A percentile compares a stretch with the other conserved stretches of the same genome.
phyloP scores from a whole-genome alignment of 2,113 vertebrate genomes.

The Antechinus flavipes region DNA sequence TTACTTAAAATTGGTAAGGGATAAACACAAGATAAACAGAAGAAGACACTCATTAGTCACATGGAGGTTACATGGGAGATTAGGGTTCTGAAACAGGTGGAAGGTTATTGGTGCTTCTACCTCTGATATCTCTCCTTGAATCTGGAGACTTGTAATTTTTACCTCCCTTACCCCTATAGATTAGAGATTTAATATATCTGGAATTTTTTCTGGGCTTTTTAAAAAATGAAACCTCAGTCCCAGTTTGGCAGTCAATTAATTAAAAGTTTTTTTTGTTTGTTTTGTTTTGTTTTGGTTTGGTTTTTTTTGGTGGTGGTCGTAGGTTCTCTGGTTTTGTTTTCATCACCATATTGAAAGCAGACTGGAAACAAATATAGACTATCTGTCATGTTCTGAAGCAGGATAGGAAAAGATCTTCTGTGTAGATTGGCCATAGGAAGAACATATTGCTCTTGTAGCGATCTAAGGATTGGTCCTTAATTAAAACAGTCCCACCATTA shows the following conservation, averaged over 20 bases:
- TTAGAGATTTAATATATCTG: neutral
- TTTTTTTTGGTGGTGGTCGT: neutral
- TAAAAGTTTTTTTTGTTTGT: too few relatives aligned
- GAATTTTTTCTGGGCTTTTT: too few relatives aligned
- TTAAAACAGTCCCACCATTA: neutral
- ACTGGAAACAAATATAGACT: neutral
- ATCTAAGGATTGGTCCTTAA: neutral
- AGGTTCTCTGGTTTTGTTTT: neutral
- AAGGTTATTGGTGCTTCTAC: neutral
- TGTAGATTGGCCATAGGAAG: neutral
- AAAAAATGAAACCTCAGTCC: neutral
- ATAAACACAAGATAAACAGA: neutral
- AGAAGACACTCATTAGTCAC: neutral
- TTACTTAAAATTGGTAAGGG: neutral
- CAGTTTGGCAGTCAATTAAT: neutral
- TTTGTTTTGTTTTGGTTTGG: too few relatives aligned
- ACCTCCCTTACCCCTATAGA: neutral
- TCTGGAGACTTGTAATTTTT: neutral
- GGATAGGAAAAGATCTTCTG: neutral
- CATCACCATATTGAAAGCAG: neutral
- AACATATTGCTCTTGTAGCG: neutral
- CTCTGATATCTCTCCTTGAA: neutral
- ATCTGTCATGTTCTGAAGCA: neutral
- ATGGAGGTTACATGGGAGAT: neutral
- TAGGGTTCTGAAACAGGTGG: neutral